Percentiles rank a stretch among this genome's conserved stretches.
Conservation (phyloP, 1,140 invertebrate genomes). For the Macrostomum lignano region DNA sequence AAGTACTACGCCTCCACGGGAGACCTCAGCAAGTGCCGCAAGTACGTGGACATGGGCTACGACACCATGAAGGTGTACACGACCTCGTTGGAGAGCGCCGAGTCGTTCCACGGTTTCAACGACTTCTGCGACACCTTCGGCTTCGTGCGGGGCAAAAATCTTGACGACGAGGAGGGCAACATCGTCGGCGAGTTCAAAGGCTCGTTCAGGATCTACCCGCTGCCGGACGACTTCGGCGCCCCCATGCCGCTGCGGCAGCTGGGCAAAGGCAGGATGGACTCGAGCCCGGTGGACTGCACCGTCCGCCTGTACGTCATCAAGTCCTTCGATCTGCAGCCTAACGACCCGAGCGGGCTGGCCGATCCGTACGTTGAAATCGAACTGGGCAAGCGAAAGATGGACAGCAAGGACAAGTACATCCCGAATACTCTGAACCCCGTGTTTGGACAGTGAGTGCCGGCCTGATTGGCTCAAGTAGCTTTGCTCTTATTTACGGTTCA, state of each 20-base stretch:
- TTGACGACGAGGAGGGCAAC: constrained; percentile 16
- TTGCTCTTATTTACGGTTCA: too few relatives aligned
- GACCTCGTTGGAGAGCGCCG: constrained; percentile 28
- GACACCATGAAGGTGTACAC: too few relatives aligned
- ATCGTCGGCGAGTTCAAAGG: constrained; percentile 31
- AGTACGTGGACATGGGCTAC: constrained; percentile 23
- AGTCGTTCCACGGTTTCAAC: constrained; percentile 16
- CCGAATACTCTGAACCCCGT: constrained; percentile 29
- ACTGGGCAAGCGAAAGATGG: constrained; percentile 25
- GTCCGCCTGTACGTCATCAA: constrained; percentile 28
- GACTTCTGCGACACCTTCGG: constrained; percentile 29
- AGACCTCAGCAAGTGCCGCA: constrained; percentile 22
- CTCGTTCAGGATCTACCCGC: constrained; percentile 27
- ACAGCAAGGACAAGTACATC: constrained; percentile 24
- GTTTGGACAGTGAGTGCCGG: too few relatives aligned
- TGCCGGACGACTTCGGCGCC: constrained; percentile 20
- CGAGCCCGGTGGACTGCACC: constrained; percentile 24
- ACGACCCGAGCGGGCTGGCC: constrained; percentile 29
- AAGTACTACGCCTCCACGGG: constrained; percentile 30
- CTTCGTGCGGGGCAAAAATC: constrained; percentile 22
- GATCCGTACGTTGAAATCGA: constrained; percentile 29
- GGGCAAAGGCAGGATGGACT: constrained; percentile 17
- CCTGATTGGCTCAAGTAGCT: too few relatives aligned
- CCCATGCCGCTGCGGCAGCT: constrained; percentile 14
- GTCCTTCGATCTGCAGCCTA: constrained; percentile 28